phyloP scores from a whole-genome alignment of 2,797 vertebrate genomes.

The Phoeniculus purpureus region DNA sequence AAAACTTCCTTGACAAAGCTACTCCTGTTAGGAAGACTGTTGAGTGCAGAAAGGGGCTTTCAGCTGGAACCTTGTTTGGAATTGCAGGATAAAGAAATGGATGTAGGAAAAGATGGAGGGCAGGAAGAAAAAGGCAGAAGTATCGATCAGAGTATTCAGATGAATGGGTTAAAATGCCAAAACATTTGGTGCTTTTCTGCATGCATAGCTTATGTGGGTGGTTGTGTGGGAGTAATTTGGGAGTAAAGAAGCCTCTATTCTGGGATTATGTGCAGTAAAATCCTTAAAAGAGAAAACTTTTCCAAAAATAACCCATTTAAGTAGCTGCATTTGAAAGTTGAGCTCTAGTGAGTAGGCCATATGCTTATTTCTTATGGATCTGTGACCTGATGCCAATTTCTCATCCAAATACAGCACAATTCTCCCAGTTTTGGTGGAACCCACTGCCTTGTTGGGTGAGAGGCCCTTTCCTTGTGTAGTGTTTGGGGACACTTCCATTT shows the following conservation, averaged over 20 bases:
- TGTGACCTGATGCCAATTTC: background rate
- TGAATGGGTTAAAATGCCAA: slow-evolving; percentile 41
- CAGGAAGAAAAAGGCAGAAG: background rate
- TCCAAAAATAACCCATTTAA: slow-evolving; percentile 21
- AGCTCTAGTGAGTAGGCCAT: background rate
- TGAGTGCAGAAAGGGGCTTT: background rate
- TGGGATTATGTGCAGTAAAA: background rate
- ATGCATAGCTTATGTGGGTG: slow-evolving; percentile 32
- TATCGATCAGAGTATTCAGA: background rate
- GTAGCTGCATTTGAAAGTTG: background rate
- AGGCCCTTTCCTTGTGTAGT: background rate
- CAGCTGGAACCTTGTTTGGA: background rate
- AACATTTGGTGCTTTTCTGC: slow-evolving; percentile 40
- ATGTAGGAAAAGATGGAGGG: background rate
- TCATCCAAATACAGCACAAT: background rate
- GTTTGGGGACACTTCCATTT: background rate
- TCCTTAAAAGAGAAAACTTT: slow-evolving; percentile 10
- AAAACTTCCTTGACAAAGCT: background rate
- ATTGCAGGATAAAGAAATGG: too few species aligned
- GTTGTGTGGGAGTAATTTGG: slow-evolving; percentile 39
- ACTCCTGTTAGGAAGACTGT: accelerated
- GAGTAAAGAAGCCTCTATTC: slow-evolving; percentile 44
- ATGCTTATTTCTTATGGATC: background rate
- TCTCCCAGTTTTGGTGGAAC: background rate
- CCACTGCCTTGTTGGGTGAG: background rate